These are phyloP conservation scores for Syngnathus rostellatus DNA, from an alignment of 2,797 vertebrate species.

Conservation along the genomic window DNA sequence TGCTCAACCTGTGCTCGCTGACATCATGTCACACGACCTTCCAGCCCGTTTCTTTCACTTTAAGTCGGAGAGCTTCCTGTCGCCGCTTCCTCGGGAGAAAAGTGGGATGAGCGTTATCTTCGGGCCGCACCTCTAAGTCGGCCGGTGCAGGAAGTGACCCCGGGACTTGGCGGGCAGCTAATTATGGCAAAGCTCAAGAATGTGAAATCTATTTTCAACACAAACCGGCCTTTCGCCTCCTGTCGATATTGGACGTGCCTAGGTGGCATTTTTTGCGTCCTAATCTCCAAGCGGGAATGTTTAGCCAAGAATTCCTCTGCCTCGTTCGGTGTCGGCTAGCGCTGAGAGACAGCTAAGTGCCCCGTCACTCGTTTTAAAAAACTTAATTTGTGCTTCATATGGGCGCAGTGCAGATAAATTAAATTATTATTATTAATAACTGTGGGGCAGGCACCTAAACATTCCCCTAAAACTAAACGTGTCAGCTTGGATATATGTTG, in stretches of 20 bases:
- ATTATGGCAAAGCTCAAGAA: conserved; percentile 54
- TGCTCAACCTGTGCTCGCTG: too few species aligned
- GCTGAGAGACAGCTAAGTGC: neutral
- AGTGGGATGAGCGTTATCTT: conserved; percentile 58
- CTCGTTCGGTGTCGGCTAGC: conserved; percentile 24
- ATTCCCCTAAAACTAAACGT: conserved; percentile 55
- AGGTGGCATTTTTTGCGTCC: conserved; percentile 40
- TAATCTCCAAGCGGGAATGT: conserved; percentile 49
- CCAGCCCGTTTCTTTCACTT: neutral
- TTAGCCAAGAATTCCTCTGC: conserved; percentile 37
- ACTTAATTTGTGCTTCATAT: too few species aligned
- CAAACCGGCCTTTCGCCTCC: conserved; percentile 39
- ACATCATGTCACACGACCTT: too few species aligned
- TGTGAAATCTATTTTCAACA: conserved; percentile 45
- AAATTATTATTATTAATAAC: neutral
- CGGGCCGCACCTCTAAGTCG: conserved; percentile 38
- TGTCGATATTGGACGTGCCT: conserved; percentile 42
- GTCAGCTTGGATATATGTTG: conserved; percentile 53
- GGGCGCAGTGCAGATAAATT: neutral
- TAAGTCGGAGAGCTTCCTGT: conserved; percentile 51
- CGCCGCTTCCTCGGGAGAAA: conserved; percentile 31
- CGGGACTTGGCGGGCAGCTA: conserved; percentile 45
- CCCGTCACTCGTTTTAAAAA: too few species aligned
- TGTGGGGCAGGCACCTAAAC: conserved; percentile 42
- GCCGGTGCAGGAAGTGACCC: conserved; percentile 58